Base-by-base conservation (phyloP, 2,113 vertebrate genomes). In the Perca fluviatilis region DNA sequence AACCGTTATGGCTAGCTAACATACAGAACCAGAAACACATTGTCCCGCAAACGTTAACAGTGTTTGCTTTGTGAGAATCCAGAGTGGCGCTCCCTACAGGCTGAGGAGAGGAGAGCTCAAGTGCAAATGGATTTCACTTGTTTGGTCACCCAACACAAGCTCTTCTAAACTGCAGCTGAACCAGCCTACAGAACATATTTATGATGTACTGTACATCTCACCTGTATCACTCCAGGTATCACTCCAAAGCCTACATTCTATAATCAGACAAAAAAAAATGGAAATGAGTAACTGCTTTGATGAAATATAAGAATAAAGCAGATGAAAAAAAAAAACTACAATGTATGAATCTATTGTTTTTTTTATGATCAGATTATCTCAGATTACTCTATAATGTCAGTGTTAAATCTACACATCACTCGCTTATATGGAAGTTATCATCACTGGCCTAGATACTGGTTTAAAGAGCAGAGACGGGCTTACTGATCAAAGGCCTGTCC, bases 291-390 rank as follows among this genome's bases (percentile, higher is more conserved):
- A 7, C 12, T 18, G 4, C 56, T 23, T 36, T 47, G 23, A 47
- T 30, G 6, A 19, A 33, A 19, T 16, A 27, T 12, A 30, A 23
- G 16, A 19, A 33, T 40, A 10, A 49, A 53, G 10, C 7, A 36
- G 25, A 71, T 64, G 1, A 23, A 27, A n/a, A n/a, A 21, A 21
- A 77, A 9, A 33, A 33, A n/a, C 9, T 5, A 54, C 16, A 25
- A 4, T 46, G 63, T 43, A 23, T 60, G 8, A 72, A 58, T 74
- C 6, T 27, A 33, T 53, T 63, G 58, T 73, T 30, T 33, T 33
- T 27, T 80, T 14, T 33, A 25, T 81, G 84, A 89, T 79, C 65
- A 72, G 81, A 84, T 84, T 82, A 81, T 76, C 47, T 79, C 46
- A 83, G 77, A 86, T 86, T 74, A 78, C n/a, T 53, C 21, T n/a